Percentiles rank a stretch among this genome's conserved stretches.
Conservation (phyloP, 2,113 vertebrate genomes). For the Naja naja region DNA sequence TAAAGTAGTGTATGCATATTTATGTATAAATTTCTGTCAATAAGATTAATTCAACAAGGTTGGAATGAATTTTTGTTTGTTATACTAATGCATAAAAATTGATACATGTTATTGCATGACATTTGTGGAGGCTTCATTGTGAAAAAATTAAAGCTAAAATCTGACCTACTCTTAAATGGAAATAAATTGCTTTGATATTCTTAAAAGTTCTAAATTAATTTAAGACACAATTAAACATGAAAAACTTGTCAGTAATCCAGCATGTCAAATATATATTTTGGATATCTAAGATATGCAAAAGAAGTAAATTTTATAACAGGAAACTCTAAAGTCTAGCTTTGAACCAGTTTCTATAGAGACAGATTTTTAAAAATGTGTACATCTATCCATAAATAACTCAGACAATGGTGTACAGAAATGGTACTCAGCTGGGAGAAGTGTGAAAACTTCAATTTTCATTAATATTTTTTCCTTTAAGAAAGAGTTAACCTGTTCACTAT, state of each 20-base stretch:
- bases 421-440: not conserved
- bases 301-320: not conserved
- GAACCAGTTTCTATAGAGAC: conserved; percentile 30
- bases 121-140: not conserved
- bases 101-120: not conserved
- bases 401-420: conserved; percentile 13
- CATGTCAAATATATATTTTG: not conserved
- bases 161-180: not conserved
- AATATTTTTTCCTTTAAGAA: not conserved
- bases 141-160: not conserved
- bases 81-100: not conserved
- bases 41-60: not conserved
- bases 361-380: not conserved
- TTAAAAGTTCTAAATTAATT: not conserved
- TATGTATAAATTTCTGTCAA: not conserved
- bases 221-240: not conserved
- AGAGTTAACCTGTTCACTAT: not conserved
- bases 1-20: not conserved
- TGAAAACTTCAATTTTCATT: not conserved
- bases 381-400: conserved; percentile 16
- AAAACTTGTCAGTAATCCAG: not conserved
- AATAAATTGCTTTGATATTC: not conserved
- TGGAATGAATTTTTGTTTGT: not conserved
- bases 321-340: not conserved
- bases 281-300: not conserved